A percentile compares a stretch with the other conserved stretches of the same genome.
These are phyloP conservation scores for Orgyia antiqua DNA, from an alignment of 2,888 invertebrate species.

Conservation along the genomic window DNA sequence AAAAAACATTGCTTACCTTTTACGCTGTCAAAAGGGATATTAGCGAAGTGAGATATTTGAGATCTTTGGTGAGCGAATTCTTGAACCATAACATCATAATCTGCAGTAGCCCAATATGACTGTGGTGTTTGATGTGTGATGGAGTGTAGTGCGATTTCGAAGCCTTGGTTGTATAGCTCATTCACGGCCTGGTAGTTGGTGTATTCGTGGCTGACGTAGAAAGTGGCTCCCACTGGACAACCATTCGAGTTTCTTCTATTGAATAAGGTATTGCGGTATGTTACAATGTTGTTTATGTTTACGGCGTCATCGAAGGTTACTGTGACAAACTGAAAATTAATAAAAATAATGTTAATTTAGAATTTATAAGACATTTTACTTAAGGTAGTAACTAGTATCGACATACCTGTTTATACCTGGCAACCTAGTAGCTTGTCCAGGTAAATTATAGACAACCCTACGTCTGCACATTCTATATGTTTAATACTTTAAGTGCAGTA, in stretches of 20 bases:
- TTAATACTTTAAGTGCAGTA: too few relatives aligned
- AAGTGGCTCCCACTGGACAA: conserved; percentile 80
- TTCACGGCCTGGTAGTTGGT: conserved; percentile 82
- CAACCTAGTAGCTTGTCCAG: too few relatives aligned
- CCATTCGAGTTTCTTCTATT: conserved; percentile 80
- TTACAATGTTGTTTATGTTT: conserved; percentile 70
- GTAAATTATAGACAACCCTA: too few relatives aligned
- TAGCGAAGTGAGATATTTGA: conserved; percentile 71
- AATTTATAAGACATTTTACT: too few relatives aligned
- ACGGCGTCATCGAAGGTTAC: conserved; percentile 83
- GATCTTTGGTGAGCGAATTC: conserved; percentile 80
- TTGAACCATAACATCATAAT: conserved; percentile 58
- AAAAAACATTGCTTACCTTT: conserved; percentile 44
- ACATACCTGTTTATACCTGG: too few relatives aligned
- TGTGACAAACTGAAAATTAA: conserved; percentile 77
- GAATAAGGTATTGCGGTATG: conserved; percentile 72
- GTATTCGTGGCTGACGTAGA: conserved; percentile 85
- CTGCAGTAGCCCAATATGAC: conserved; percentile 77
- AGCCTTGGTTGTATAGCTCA: conserved; percentile 76
- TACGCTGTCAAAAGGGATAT: conserved; percentile 60
- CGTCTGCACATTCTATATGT: too few relatives aligned
- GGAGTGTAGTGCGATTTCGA: conserved; percentile 85
- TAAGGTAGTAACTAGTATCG: too few relatives aligned
- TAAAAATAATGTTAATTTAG: neutral
- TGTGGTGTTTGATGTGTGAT: conserved; percentile 77